These are phyloP conservation scores for Notothenia coriiceps DNA, from an alignment of 2,113 vertebrate genomes.

Conservation along the genomic window DNA sequence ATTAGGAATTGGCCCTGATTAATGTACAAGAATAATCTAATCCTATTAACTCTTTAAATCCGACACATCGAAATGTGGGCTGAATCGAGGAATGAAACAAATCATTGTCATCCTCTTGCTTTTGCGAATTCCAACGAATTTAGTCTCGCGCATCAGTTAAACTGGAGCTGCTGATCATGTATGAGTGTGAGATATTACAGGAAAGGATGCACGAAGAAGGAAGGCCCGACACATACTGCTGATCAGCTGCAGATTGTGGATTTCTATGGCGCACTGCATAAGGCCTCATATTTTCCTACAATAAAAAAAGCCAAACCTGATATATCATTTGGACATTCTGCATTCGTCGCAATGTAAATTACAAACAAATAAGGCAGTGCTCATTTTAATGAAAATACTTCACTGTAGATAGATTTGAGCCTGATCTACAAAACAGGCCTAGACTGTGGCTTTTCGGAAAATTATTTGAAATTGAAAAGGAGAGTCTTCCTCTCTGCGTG, in stretches of 20 bases:
- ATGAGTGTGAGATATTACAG: neutral
- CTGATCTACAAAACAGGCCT: conserved; percentile 27
- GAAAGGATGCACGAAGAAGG: neutral
- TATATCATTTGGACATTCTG: neutral
- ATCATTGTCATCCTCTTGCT: neutral
- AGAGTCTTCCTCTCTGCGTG: neutral
- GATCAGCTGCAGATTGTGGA: neutral
- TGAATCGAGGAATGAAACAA: conserved; percentile 15
- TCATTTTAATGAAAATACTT: neutral
- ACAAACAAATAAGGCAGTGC: neutral
- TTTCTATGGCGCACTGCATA: conserved; percentile 10
- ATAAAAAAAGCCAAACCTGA: neutral
- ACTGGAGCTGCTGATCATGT: conserved; percentile 8
- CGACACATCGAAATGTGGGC: conserved; percentile 34
- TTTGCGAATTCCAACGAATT: neutral
- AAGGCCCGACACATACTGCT: conserved; percentile 27
- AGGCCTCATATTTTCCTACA: conserved; percentile 27
- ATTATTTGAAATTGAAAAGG: neutral
- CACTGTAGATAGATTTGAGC: neutral
- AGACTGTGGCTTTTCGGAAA: neutral
- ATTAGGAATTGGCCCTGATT: conserved; percentile 70
- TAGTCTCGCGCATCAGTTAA: neutral
- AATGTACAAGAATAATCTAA: conserved; percentile 54
- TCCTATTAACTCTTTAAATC: conserved; percentile 68
- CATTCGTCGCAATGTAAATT: conserved; percentile 11